These are phyloP conservation scores for Colinus virginianus DNA, from an alignment of 2,113 vertebrate species.

Conservation along the genomic window DNA sequence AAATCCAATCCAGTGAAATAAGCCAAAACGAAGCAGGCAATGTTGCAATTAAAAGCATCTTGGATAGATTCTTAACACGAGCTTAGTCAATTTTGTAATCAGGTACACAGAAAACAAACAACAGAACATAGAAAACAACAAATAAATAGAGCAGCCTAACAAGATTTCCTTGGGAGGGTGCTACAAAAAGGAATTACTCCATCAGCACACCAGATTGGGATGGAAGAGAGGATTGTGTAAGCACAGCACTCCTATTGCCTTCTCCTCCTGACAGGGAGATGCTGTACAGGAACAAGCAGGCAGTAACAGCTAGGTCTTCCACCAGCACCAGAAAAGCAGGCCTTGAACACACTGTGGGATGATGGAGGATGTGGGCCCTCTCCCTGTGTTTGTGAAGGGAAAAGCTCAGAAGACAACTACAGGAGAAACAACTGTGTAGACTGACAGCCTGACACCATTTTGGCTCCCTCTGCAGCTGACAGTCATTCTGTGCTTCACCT, in stretches of 20 bases:
- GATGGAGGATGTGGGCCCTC: neutral
- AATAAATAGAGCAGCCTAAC: neutral
- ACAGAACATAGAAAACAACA: neutral
- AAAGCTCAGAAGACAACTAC: neutral
- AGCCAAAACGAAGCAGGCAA: neutral
- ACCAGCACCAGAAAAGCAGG: neutral
- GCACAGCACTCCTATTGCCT: neutral
- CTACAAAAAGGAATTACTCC: neutral
- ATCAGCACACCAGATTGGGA: rapidly evolving
- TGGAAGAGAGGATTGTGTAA: neutral
- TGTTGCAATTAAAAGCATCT: rapidly evolving
- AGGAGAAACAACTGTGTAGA: neutral
- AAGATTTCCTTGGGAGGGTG: neutral
- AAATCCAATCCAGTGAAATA: neutral
- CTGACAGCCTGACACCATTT: neutral
- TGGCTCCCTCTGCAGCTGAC: neutral
- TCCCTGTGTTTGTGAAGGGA: too few relatives aligned
- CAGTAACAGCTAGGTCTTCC: neutral
- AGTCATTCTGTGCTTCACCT: neutral
- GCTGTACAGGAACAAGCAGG: neutral
- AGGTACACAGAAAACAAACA: neutral
- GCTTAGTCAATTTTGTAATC: neutral
- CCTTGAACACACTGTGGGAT: too few relatives aligned
- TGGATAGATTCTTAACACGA: neutral
- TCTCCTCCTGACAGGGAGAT: neutral